Evolutionary conservation across 2,888 invertebrate species (phyloP).

Genomic region (Scrobipalpa atriplicella): DNA sequence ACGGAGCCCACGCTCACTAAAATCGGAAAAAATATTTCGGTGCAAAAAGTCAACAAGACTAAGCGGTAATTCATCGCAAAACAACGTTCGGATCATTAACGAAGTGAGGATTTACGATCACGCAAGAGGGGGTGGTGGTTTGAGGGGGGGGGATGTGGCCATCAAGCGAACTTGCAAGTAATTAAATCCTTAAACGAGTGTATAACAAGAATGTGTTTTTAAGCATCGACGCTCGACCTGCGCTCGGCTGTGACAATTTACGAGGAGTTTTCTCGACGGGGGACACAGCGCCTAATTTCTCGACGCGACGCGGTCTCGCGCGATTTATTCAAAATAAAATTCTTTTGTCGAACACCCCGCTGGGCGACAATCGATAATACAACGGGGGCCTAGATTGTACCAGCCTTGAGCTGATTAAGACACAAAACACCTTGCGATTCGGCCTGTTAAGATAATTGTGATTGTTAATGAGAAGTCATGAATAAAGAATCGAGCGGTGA

Average conservation of each 20-base stretch:
- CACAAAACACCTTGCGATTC: slow-evolving; percentile 65
- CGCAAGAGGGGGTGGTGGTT: slow-evolving; percentile 52
- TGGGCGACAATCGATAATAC: slow-evolving; percentile 75
- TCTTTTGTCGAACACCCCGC: slow-evolving; percentile 75
- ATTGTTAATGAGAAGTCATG: slow-evolving; percentile 47
- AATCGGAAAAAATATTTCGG: slow-evolving; percentile 65
- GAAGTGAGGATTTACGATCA: slow-evolving; percentile 77
- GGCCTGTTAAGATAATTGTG: slow-evolving; percentile 54
- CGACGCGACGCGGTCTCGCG: slow-evolving; percentile 76
- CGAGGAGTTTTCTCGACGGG: slow-evolving; percentile 80
- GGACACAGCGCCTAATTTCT: slow-evolving; percentile 78
- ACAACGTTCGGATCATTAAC: slow-evolving; percentile 73
- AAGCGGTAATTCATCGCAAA: slow-evolving; percentile 74
- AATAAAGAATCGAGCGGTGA: slow-evolving; percentile 35
- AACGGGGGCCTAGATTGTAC: slow-evolving; percentile 69
- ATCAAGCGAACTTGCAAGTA: slow-evolving; percentile 76
- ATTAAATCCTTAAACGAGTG: slow-evolving; percentile 81
- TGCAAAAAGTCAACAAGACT: slow-evolving; percentile 71
- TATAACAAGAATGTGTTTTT: slow-evolving; percentile 77
- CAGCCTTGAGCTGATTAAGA: slow-evolving; percentile 68
- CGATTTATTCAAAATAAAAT: slow-evolving; percentile 79
- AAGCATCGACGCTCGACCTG: slow-evolving; percentile 60
- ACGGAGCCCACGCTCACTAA: slow-evolving; percentile 67
- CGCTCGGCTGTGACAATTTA: slow-evolving; percentile 72
- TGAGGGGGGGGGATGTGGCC: slow-evolving; percentile 49